Base-by-base conservation (phyloP, 2,888 invertebrate species). In the Ctena decussata region DNA sequence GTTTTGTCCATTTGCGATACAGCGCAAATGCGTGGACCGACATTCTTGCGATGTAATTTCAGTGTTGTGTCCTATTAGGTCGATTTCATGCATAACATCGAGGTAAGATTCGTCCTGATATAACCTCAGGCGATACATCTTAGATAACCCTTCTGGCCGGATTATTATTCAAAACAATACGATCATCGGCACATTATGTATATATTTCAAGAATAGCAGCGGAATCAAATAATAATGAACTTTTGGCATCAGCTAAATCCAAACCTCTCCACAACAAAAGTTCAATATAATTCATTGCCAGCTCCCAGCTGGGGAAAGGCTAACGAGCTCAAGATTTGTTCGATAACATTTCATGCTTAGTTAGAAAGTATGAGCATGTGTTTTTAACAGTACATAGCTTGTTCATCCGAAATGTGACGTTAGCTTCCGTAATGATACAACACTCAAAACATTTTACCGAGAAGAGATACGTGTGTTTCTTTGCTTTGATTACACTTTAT, bases 151-250 rank as follows among this genome's bases (percentile, higher is more conserved):
- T 11, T 11, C 3, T 30, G 60, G 35, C 65, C 65, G 65, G 65
- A 3, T 35, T 35, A 30, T 35, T 32, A 6, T 65, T 65, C 65
- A 35, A 35, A 65, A 65, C 35, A 11, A 35, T 65, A n/a, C 65
- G 12, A 65, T 18, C 65, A 65, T 65, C 35, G 35, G 35, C 65
- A 65, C 65, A 65, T 65, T 65, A 65, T 65, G 65, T 35, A 65
- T 65, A 65, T 46, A n/a, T 57, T 35, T 65, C 35, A 30, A 15
- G 11, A 65, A 60, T 60, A 60, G 24, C 60, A 24, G 6, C 27
- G 3, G 5, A 30, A 27, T 60, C 6, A 30, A 60, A 53, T 21
- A 30, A 30, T 60, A 27, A 60, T 60, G 60, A 60, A 30, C 27
- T 30, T 60, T 24, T 30, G 30, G 60, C 27, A 30, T 60, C 30